Evolutionary conservation across 2,113 vertebrate genomes (phyloP), one percentile per base, ranked within the genome.

Genomic region (Menura novaehollandiae): DNA sequence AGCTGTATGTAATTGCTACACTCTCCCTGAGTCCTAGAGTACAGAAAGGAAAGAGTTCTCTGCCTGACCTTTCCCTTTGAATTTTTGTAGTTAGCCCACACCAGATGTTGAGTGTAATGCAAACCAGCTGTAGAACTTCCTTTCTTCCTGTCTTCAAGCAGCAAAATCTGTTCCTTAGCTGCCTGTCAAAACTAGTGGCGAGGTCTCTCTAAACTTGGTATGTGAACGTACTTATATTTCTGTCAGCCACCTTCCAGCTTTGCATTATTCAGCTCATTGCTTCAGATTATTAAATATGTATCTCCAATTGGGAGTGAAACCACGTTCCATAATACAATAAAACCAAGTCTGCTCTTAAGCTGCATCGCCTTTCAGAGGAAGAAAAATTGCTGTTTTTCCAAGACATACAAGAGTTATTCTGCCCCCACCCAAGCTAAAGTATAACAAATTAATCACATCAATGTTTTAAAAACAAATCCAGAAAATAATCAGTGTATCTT

Each of bases 101-200:
- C 56, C 58, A 94, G 92, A 87, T 2, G 0, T 59, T 77, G 91
- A 89, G 41, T 23, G 28, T 77, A 89, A 95, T 1, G 5, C 41
- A 86, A 43, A 94, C 63, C 92, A 96, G 92, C 88, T 97, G 94
- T 59, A 96, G 64, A 91, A 89, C 84, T 97, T 95, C 94, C 88
- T 93, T 88, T 49, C 58, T 43, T 73, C 83, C 78, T 7, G 8
- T 28, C 69, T 67, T 59, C 43, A 53, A 47, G 88, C 16, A 71
- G 44, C 35, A 78, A 83, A 92, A 71, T n/a, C 59, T 0, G 0
- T 64, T 80, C 46, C 55, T 63, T 23, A 71, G 46, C 6, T 47
- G 46, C n/a, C 69, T 1, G 0, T 85, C 79, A 73, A 55, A 83
- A 52, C 35, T 44, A 84, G 52, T 1, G 0, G 68, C 66, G 72